phyloP scores from a whole-genome alignment of 2,113 vertebrate species.

The Lynx canadensis region DNA sequence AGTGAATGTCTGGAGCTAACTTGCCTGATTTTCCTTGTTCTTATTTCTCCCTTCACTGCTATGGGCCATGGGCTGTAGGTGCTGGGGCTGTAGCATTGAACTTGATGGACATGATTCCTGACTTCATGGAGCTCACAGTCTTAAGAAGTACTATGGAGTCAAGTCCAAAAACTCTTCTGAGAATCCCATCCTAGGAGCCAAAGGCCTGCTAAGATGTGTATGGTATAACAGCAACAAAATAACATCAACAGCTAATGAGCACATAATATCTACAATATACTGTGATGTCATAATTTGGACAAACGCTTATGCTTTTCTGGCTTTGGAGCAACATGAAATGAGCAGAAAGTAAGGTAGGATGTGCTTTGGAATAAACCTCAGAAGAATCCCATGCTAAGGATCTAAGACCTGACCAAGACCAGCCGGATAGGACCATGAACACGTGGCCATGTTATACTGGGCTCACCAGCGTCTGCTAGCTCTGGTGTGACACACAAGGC shows the following conservation, averaged over 20 bases:
- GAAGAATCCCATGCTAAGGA: not conserved
- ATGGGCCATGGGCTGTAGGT: not conserved
- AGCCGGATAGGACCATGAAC: not conserved
- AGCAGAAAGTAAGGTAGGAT: not conserved
- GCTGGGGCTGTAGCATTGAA: not conserved
- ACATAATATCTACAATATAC: not conserved
- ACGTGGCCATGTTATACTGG: not conserved
- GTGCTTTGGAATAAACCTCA: not conserved
- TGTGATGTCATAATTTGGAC: not conserved
- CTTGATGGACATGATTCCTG: not conserved
- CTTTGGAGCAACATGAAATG: not conserved
- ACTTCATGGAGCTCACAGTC: not conserved
- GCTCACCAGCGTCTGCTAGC: not conserved
- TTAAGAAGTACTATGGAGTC: not conserved
- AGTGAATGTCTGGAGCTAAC: not conserved
- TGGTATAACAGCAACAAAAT: not conserved
- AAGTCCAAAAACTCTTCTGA: conserved; percentile 1
- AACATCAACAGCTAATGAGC: not conserved
- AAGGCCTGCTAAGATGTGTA: not conserved
- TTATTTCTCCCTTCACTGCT: not conserved
- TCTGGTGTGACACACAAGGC: not conserved
- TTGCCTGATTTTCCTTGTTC: conserved; percentile 13
- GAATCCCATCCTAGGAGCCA: not conserved
- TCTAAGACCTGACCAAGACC: not conserved
- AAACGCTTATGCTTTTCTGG: conserved; percentile 11